phyloP scores from a whole-genome alignment of 92 coral and sea anemone species.

The Blastomussa wellsi region DNA sequence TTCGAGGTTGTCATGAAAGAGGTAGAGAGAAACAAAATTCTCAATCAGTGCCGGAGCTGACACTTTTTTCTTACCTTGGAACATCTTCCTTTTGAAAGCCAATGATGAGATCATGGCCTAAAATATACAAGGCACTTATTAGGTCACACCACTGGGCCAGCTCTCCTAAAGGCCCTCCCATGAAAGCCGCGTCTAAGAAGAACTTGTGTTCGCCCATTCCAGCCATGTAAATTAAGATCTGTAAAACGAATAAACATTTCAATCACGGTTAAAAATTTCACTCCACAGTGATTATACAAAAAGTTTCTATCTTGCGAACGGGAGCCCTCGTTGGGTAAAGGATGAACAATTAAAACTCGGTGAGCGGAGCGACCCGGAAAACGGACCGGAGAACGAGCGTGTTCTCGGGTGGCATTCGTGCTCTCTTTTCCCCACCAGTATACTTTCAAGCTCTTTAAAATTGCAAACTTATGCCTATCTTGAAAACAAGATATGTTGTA shows the following conservation, averaged over 20 bases:
- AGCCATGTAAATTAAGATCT: slow-evolving; percentile 70
- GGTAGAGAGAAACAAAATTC: neutral
- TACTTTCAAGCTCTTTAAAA: too few relatives aligned
- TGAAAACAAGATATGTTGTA: too few relatives aligned
- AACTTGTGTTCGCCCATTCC: slow-evolving; percentile 40
- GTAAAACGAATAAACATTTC: neutral
- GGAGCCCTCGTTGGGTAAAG: too few relatives aligned
- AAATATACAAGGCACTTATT: slow-evolving; percentile 73
- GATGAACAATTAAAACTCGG: too few relatives aligned
- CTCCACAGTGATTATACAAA: too few relatives aligned
- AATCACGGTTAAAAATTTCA: neutral
- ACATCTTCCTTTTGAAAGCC: slow-evolving; percentile 33
- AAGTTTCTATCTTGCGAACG: too few relatives aligned
- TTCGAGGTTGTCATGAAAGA: too few relatives aligned
- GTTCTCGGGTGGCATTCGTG: too few relatives aligned
- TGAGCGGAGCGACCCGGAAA: too few relatives aligned
- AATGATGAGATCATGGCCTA: slow-evolving; percentile 71
- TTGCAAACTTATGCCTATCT: too few relatives aligned
- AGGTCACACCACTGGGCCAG: slow-evolving; percentile 85
- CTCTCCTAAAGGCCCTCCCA: slow-evolving; percentile 89
- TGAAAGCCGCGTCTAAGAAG: slow-evolving; percentile 50
- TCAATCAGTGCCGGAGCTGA: neutral
- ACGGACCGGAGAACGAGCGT: too few relatives aligned
- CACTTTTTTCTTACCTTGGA: slow-evolving; percentile 10
- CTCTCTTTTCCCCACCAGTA: too few relatives aligned